These are phyloP conservation scores for Pempheris klunzingeri DNA, from an alignment of 2,797 vertebrate species.

Conservation along the genomic window DNA sequence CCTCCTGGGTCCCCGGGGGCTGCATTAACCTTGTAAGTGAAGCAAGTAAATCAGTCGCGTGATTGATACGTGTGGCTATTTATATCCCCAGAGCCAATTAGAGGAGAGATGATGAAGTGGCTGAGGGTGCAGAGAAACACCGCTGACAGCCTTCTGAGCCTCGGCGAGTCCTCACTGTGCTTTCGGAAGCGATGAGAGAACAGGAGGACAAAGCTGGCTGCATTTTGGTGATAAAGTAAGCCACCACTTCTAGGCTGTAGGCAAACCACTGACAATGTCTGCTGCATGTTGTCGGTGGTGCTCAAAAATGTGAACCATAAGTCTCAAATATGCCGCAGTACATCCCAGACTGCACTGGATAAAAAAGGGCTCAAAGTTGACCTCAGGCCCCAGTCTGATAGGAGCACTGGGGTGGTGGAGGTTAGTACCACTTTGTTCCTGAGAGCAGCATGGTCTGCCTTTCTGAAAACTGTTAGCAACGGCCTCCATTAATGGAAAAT, in stretches of 20 bases:
- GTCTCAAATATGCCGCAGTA: neutral
- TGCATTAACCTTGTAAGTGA: constrained; percentile 76
- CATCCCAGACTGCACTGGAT: neutral
- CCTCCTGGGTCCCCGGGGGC: constrained; percentile 40
- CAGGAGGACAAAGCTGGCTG: constrained; percentile 35
- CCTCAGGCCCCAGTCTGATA: neutral
- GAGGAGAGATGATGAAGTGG: constrained; percentile 70
- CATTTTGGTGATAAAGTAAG: neutral
- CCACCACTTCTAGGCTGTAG: neutral
- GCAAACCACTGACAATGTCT: neutral
- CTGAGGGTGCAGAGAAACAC: constrained; percentile 56
- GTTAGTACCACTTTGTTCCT: neutral
- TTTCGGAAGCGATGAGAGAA: neutral
- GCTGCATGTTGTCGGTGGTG: neutral
- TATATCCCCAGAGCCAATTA: constrained; percentile 78
- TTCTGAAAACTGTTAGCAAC: neutral
- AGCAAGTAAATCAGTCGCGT: constrained; percentile 74
- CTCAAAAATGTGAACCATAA: constrained; percentile 5
- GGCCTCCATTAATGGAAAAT: neutral
- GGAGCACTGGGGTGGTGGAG: neutral
- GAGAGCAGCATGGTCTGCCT: neutral
- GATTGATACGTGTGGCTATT: constrained; percentile 73
- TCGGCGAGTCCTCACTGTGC: constrained; percentile 13
- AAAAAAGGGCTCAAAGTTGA: neutral
- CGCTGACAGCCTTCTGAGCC: constrained; percentile 47